These are phyloP conservation scores for Parthenolecanium corni DNA, from an alignment of 2,888 invertebrate genomes.

Conservation along the genomic window DNA sequence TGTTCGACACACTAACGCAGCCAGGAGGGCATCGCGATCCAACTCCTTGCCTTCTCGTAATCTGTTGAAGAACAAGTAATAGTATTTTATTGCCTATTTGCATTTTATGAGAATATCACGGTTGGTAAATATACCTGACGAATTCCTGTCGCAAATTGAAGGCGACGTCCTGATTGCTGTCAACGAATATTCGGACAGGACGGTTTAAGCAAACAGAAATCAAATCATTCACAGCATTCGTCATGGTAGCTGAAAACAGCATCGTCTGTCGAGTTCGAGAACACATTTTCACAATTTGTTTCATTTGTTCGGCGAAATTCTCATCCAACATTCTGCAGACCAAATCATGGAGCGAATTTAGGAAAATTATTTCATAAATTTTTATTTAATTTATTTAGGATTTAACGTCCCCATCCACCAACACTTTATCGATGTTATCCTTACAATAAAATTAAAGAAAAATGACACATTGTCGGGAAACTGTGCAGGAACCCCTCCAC, in stretches of 20 bases:
- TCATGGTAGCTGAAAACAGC: conserved; percentile 98
- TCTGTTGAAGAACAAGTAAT: conserved; percentile 39
- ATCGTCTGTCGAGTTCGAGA: conserved; percentile 85
- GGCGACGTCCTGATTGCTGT: conserved; percentile 91
- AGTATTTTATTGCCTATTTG: neutral
- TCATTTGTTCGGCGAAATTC: conserved; percentile 98
- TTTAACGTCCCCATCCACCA: too few species aligned
- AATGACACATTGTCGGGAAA: too few species aligned
- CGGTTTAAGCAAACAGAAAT: conserved; percentile 84
- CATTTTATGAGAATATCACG: neutral
- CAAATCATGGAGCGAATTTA: neutral
- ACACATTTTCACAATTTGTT: conserved; percentile 89
- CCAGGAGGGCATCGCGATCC: conserved; percentile 81
- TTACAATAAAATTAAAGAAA: too few species aligned
- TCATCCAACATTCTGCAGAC: conserved; percentile 82
- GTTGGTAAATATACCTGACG: conserved; percentile 47
- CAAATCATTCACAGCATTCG: conserved; percentile 90
- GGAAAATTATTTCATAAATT: neutral
- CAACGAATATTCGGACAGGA: conserved; percentile 89
- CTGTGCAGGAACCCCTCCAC: too few species aligned
- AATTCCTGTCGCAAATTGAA: conserved; percentile 94
- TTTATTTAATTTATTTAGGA: neutral
- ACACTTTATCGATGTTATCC: too few species aligned
- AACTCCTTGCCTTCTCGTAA: conserved; percentile 79
- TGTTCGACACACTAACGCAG: conserved; percentile 71